These are phyloP conservation scores for Daphoenositta chrysoptera DNA, from an alignment of 2,113 vertebrate species.

Conservation along the genomic window DNA sequence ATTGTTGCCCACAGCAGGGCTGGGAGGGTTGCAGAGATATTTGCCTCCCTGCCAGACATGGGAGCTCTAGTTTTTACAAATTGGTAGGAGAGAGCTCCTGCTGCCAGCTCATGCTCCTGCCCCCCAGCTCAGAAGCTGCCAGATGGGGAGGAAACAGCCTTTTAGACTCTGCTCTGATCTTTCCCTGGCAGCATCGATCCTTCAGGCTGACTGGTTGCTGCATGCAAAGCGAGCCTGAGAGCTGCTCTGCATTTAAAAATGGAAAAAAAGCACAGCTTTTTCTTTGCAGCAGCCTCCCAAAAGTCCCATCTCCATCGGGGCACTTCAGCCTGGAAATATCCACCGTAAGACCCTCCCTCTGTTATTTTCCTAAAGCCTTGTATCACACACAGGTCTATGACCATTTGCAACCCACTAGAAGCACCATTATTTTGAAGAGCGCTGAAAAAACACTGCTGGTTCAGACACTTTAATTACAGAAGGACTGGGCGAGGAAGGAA, in stretches of 20 bases:
- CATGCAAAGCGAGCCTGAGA: background rate
- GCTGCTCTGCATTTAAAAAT: background rate
- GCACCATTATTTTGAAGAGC: background rate
- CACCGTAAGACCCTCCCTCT: background rate
- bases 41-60: background rate
- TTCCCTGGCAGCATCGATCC: background rate
- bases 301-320: background rate
- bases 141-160: background rate
- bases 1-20: background rate
- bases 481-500: background rate
- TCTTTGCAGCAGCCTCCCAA: background rate
- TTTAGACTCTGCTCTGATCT: conserved; percentile 1
- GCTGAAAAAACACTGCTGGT: background rate
- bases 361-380: background rate
- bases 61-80: background rate
- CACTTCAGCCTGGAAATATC: background rate
- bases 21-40: background rate
- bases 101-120: background rate
- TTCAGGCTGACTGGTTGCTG: background rate
- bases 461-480: background rate
- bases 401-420: background rate
- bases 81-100: background rate
- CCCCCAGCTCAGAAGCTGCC: background rate
- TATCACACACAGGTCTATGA: background rate
- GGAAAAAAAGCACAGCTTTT: background rate